Evolutionary conservation across 1,140 invertebrate species (phyloP).

Genomic region (Apis cerana): DNA sequence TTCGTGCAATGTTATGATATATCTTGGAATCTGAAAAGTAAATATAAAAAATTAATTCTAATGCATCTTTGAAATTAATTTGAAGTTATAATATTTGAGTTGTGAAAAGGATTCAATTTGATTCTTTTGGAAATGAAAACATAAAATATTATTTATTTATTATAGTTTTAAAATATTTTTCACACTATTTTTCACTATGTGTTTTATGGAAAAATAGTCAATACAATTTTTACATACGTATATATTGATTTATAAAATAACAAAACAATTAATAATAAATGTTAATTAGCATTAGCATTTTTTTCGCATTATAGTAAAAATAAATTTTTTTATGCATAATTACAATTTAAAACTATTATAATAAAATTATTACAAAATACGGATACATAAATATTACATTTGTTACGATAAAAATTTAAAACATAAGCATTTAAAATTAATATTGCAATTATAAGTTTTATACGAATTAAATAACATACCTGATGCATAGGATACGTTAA

Average conservation of each 20-base stretch:
- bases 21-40: slow-evolving; percentile 90
- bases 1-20: slow-evolving; percentile 96
- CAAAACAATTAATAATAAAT: neutral
- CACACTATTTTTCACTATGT: neutral
- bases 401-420: neutral
- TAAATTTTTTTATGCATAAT: neutral
- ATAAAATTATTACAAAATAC: neutral
- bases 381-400: too few species aligned
- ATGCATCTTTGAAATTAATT: neutral
- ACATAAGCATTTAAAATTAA: too few species aligned
- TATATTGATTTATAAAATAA: neutral
- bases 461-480: slow-evolving; percentile 81
- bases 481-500: slow-evolving; percentile 98
- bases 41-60: neutral
- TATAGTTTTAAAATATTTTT: neutral
- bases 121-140: too few species aligned
- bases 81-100: neutral
- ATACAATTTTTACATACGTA: neutral
- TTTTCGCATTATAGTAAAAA: neutral
- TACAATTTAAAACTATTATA: neutral
- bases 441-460: neutral
- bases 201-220: neutral
- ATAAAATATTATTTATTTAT: too few species aligned
- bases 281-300: neutral
- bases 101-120: too few species aligned